These are phyloP conservation scores for Okapia johnstoni DNA, from an alignment of 2,113 vertebrate genomes.

Conservation along the genomic window DNA sequence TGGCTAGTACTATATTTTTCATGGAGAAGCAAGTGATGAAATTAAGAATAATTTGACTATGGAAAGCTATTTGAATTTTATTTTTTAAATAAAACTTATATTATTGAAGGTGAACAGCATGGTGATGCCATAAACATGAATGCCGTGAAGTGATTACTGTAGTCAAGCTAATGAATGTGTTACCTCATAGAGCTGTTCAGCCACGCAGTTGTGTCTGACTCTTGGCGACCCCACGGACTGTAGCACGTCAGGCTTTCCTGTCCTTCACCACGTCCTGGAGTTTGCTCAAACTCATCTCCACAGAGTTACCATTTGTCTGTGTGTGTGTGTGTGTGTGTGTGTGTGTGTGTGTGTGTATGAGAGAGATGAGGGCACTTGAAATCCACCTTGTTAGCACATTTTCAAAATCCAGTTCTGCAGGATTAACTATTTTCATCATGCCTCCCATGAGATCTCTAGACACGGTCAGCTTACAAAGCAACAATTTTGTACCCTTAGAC, in stretches of 20 bases:
- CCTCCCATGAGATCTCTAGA: background rate
- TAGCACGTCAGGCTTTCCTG: background rate
- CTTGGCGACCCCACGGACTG: background rate
- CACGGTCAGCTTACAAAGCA: background rate
- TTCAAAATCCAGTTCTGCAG: background rate
- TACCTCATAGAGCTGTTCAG: background rate
- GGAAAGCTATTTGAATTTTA: background rate
- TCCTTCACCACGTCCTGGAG: background rate
- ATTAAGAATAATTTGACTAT: background rate
- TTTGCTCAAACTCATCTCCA: background rate
- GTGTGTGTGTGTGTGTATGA: background rate
- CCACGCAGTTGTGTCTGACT: background rate
- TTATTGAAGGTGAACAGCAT: background rate
- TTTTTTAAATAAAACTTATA: background rate
- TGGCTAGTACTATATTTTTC: background rate
- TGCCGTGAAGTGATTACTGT: background rate
- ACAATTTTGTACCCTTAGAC: background rate
- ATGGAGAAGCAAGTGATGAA: background rate
- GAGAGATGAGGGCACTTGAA: background rate
- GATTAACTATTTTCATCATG: background rate
- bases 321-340: background rate
- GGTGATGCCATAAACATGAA: background rate
- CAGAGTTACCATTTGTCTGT: background rate
- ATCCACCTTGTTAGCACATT: background rate
- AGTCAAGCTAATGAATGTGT: background rate